phyloP scores from a whole-genome alignment of 2,113 vertebrate species.

The Emydura subglobosa region DNA sequence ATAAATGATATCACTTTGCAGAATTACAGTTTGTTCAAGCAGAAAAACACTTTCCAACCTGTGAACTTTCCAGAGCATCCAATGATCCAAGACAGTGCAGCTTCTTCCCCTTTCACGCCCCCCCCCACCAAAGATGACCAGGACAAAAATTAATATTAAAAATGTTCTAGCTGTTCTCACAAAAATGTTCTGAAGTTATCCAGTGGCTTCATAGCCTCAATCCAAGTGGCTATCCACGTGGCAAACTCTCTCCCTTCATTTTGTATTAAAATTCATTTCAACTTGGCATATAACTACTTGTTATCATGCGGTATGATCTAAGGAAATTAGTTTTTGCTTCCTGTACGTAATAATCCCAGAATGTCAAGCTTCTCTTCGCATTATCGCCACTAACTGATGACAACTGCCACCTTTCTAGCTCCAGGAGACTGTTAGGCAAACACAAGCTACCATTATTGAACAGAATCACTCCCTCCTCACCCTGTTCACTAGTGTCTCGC shows the following conservation, averaged over 20 bases:
- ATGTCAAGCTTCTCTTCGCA: background rate
- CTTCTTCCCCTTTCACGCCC: background rate
- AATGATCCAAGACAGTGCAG: background rate
- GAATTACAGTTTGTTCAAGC: background rate
- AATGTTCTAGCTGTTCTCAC: background rate
- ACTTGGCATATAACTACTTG: background rate
- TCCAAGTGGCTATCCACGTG: background rate
- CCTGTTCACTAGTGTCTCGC: no score
- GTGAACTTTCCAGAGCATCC: background rate
- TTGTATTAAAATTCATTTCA: conserved; percentile 1
- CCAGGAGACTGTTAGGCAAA: background rate
- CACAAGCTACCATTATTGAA: background rate
- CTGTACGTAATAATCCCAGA: background rate
- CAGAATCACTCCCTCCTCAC: background rate
- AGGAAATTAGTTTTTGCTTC: conserved; percentile 1
- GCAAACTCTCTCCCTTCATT: background rate
- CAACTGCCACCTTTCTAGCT: background rate
- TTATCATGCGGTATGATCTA: background rate
- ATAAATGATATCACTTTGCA: background rate
- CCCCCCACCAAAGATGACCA: background rate
- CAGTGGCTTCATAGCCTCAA: background rate
- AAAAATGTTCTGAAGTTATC: background rate
- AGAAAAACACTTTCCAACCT: background rate
- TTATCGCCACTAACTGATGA: background rate
- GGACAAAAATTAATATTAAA: background rate